Percentiles rank a stretch among this genome's conserved stretches.
These are phyloP conservation scores for Oscheius sp. DNA, from an alignment of 2,888 invertebrate genomes.

Conservation along the genomic window DNA sequence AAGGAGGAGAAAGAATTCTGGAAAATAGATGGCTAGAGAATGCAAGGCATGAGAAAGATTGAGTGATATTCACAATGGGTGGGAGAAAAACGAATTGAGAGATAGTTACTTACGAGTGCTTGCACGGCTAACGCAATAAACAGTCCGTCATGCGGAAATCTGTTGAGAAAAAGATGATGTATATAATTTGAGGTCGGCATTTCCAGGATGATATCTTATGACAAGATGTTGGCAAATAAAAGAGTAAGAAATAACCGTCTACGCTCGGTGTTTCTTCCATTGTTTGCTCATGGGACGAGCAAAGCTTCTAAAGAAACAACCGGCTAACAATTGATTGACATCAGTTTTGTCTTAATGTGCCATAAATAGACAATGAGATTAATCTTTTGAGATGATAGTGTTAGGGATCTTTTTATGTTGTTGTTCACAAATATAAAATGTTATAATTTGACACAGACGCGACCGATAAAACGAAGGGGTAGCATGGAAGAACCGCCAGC, in stretches of 20 bases:
- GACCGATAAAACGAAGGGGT: not conserved
- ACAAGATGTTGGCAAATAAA: conserved; percentile 25
- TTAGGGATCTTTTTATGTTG: not conserved
- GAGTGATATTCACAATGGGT: no score
- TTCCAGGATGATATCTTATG: conserved; percentile 17
- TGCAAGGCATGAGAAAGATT: no score
- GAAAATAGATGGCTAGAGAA: no score
- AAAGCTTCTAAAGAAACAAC: conserved; percentile 22
- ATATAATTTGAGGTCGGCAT: no score
- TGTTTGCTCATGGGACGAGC: conserved; percentile 23
- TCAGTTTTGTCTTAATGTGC: not conserved
- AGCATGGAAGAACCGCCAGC: not conserved
- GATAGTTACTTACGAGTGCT: no score
- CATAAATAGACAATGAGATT: no score
- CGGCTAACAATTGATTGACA: conserved; percentile 17
- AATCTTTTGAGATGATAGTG: not conserved
- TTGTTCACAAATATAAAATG: not conserved
- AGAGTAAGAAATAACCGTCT: conserved; percentile 20
- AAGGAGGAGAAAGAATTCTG: no score
- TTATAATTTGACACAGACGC: not conserved
- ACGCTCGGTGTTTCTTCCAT: conserved; percentile 22
- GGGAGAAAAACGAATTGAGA: no score
- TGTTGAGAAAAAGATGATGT: no score
- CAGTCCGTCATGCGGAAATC: no score
- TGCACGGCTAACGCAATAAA: no score